Conservation (phyloP, 2,888 invertebrate genomes). For the Leptarthrus brevirostris region DNA sequence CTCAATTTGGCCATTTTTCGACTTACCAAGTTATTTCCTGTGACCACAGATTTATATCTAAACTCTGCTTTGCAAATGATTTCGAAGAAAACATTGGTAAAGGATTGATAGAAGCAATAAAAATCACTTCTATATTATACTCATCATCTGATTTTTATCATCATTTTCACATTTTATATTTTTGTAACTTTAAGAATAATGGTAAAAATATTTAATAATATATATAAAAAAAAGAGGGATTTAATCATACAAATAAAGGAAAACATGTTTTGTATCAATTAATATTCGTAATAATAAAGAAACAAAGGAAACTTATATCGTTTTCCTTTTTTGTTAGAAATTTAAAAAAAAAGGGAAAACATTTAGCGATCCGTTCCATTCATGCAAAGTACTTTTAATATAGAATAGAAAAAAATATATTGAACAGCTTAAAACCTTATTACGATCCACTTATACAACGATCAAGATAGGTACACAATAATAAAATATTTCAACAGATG, state of each 20-base stretch:
- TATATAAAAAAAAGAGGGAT: not conserved
- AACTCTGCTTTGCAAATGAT: no score
- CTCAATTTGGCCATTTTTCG: no score
- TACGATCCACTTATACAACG: not conserved
- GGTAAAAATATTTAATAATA: not conserved
- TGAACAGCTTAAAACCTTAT: not conserved
- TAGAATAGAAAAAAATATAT: not conserved
- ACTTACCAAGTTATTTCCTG: no score
- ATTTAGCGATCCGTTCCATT: not conserved
- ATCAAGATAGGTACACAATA: not conserved
- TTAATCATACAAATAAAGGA: not conserved
- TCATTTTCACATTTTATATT: slow-evolving; percentile 1
- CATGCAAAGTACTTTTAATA: not conserved
- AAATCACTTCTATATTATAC: not conserved
- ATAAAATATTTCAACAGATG: not conserved
- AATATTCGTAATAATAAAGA: no score
- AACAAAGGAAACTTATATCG: not conserved
- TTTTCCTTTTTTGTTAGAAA: not conserved
- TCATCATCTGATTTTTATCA: not conserved
- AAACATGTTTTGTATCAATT: not conserved
- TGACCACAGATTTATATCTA: no score
- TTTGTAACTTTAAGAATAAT: slow-evolving; percentile 1
- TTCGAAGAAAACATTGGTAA: no score
- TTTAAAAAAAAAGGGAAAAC: not conserved
- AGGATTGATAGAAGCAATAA: no score